A percentile compares a stretch with the other conserved stretches of the same genome.
Conservation (phyloP, 1,140 invertebrate genomes). For the Ips nitidus region DNA sequence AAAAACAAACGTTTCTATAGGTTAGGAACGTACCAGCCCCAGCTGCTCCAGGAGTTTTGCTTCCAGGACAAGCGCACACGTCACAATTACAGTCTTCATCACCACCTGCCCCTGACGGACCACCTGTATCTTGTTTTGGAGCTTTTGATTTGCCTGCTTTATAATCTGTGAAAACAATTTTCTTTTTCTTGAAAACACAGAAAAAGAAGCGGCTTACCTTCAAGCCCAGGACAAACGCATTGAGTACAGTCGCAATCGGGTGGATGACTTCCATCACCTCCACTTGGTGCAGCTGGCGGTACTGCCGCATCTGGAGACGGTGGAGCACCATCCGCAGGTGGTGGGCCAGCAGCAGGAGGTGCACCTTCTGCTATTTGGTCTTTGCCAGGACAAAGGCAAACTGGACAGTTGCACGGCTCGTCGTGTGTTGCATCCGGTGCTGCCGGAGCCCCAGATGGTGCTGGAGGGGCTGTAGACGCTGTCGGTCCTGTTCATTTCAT, state of each 20-base stretch:
- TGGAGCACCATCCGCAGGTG: background rate
- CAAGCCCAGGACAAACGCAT: slow-evolving; percentile 17
- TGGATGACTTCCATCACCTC: slow-evolving; percentile 1
- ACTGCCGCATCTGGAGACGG: background rate
- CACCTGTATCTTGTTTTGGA: background rate
- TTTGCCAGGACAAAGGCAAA: slow-evolving; percentile 25
- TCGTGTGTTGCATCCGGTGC: background rate
- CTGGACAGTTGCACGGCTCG: slow-evolving; percentile 21
- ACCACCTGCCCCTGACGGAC: background rate
- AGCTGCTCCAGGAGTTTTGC: background rate
- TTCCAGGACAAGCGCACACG: slow-evolving; percentile 23
- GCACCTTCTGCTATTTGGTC: background rate
- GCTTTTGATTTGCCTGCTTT: background rate
- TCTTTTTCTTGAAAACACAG: too few relatives aligned
- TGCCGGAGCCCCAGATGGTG: background rate
- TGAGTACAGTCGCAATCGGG: slow-evolving; percentile 19
- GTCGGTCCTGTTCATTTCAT: background rate
- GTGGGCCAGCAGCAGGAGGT: background rate
- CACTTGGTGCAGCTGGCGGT: background rate
- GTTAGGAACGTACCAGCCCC: background rate
- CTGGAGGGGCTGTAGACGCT: background rate
- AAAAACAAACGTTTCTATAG: too few relatives aligned
- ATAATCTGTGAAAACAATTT: too few relatives aligned
- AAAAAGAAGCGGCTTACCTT: background rate
- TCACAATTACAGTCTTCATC: slow-evolving; percentile 29